phyloP scores from a whole-genome alignment of 2,888 invertebrate species.

The Agriopis marginaria region DNA sequence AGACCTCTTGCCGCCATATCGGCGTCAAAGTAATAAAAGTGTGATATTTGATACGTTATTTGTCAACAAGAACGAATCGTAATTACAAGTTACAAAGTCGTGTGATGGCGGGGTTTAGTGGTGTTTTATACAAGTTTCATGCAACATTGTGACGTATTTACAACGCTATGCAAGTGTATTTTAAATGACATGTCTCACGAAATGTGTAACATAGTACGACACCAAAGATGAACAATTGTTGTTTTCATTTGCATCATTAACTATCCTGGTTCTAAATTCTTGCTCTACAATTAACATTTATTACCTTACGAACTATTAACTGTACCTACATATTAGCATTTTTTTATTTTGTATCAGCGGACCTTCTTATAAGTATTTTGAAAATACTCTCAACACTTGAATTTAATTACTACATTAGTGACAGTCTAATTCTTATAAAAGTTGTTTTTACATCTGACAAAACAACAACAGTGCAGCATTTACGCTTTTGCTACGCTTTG shows the following conservation, averaged over 20 bases:
- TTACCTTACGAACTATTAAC: too few species aligned
- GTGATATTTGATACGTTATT: slow-evolving; percentile 12
- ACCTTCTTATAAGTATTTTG: too few species aligned
- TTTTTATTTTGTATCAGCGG: too few species aligned
- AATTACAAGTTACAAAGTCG: neutral
- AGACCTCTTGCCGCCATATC: neutral
- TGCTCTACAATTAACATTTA: too few species aligned
- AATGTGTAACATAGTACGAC: slow-evolving; percentile 4
- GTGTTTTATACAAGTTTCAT: neutral
- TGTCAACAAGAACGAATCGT: slow-evolving; percentile 6
- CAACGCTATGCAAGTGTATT: neutral
- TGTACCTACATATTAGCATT: too few species aligned
- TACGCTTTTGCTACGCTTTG: neutral
- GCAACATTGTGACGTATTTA: slow-evolving; percentile 11
- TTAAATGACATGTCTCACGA: slow-evolving; percentile 1
- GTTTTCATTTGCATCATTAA: neutral
- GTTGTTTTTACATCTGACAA: too few species aligned
- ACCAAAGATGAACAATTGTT: neutral
- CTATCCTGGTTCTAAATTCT: neutral
- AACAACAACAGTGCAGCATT: neutral
- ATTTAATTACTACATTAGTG: too few species aligned
- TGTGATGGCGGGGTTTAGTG: neutral
- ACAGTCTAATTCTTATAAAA: too few species aligned
- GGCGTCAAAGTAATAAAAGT: slow-evolving; percentile 11
- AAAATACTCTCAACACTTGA: too few species aligned